Percentiles rank a stretch among this genome's conserved stretches.
Evolutionary conservation across 2,888 invertebrate genomes (phyloP).

Genomic region (Panzeria rudis): DNA sequence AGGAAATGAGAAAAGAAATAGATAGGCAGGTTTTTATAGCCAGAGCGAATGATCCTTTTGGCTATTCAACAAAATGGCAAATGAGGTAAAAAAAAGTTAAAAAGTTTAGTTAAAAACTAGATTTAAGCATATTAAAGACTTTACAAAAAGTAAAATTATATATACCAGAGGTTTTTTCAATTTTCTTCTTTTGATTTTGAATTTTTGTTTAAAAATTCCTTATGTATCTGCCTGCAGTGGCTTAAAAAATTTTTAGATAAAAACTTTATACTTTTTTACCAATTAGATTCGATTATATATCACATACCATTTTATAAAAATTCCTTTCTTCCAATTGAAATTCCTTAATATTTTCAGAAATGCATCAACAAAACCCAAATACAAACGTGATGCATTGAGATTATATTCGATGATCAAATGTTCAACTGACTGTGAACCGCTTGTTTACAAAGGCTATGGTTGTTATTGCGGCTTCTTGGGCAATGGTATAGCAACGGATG

Average conservation of each 20-base stretch:
- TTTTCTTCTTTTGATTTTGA: neutral
- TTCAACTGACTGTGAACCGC: slow-evolving; percentile 92
- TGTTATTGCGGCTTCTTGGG: slow-evolving; percentile 96
- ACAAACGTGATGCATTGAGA: slow-evolving; percentile 90
- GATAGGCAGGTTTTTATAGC: slow-evolving; percentile 80
- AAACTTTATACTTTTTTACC: neutral
- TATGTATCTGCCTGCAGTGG: neutral
- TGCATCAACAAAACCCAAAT: slow-evolving; percentile 45
- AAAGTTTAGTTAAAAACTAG: neutral
- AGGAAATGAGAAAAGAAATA: slow-evolving; percentile 62
- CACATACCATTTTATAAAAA: neutral
- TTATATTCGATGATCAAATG: slow-evolving; percentile 94
- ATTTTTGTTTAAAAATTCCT: neutral
- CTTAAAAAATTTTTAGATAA: neutral
- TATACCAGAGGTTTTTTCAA: neutral
- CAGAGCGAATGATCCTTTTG: slow-evolving; percentile 82
- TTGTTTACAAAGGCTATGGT: slow-evolving; percentile 93
- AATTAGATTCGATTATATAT: neutral
- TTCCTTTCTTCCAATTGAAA: neutral
- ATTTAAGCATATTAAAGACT: neutral
- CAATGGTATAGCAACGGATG: slow-evolving; percentile 90
- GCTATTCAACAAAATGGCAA: slow-evolving; percentile 82
- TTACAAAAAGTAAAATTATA: neutral
- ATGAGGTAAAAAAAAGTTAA: slow-evolving; percentile 74
- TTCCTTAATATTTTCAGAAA: slow-evolving; percentile 51